A percentile compares a stretch with the other conserved stretches of the same genome.
These are phyloP conservation scores for Umimayanthus kanabou DNA, from an alignment of 92 coral and sea anemone species.

Conservation along the genomic window DNA sequence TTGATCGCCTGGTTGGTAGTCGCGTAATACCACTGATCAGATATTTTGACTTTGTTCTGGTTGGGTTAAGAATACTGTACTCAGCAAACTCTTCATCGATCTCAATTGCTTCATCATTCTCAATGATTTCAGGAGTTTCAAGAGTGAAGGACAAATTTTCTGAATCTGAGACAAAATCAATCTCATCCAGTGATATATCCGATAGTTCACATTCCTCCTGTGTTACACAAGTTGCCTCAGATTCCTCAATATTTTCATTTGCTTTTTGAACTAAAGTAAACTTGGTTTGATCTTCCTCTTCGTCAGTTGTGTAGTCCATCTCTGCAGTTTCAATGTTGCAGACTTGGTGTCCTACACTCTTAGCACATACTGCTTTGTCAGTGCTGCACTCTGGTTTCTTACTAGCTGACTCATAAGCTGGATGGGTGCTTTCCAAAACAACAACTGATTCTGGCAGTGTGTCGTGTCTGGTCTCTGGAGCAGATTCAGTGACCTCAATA, in stretches of 20 bases:
- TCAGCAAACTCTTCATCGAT: slow-evolving; percentile 39
- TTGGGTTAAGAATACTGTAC: slow-evolving; percentile 29
- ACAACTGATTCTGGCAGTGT: neutral
- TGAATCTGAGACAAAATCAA: slow-evolving; percentile 32
- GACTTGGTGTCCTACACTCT: neutral
- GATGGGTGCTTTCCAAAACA: slow-evolving; percentile 1
- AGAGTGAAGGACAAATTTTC: slow-evolving; percentile 27
- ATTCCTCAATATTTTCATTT: slow-evolving; percentile 20
- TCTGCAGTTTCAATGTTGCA: neutral
- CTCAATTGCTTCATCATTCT: slow-evolving; percentile 29
- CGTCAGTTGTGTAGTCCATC: slow-evolving; percentile 23
- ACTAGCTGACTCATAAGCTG: slow-evolving; percentile 15
- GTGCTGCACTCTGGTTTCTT: slow-evolving; percentile 13
- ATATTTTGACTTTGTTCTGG: slow-evolving; percentile 36
- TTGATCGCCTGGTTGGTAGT: slow-evolving; percentile 32
- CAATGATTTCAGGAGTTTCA: slow-evolving; percentile 44
- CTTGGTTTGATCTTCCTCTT: slow-evolving; percentile 19
- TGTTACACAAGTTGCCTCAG: slow-evolving; percentile 25
- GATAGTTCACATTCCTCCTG: slow-evolving; percentile 25
- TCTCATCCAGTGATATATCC: slow-evolving; percentile 20
- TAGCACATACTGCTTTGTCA: slow-evolving; percentile 20
- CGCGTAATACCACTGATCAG: slow-evolving; percentile 27
- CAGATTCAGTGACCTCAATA: neutral
- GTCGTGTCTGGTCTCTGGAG: neutral
- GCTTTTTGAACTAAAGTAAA: slow-evolving; percentile 26